Percentiles rank a stretch among this genome's conserved stretches.
Evolutionary conservation across 2,113 vertebrate genomes (phyloP).

Genomic region (Pelodiscus sinensis): DNA sequence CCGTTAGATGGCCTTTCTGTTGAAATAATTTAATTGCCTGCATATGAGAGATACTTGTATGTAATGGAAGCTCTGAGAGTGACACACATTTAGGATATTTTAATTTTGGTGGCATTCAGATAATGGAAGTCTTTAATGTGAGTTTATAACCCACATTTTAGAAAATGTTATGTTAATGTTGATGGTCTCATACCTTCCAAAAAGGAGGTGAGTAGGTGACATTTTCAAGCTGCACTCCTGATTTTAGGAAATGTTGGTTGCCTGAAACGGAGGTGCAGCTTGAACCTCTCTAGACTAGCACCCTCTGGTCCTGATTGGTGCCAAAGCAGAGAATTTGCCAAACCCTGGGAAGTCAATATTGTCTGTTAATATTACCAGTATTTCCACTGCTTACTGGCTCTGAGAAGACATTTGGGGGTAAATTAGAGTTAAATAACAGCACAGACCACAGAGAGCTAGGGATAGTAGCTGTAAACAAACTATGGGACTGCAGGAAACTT

Average conservation of each 20-base stretch:
- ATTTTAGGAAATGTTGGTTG: neutral
- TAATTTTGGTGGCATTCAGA: neutral
- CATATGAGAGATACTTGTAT: neutral
- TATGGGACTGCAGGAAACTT: too few relatives aligned
- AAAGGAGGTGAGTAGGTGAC: neutral
- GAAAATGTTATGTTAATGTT: neutral
- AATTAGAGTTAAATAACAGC: too few relatives aligned
- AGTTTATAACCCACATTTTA: neutral
- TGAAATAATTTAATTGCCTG: neutral
- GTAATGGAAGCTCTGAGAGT: neutral
- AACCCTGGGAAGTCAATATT: too few relatives aligned
- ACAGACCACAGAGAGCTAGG: too few relatives aligned
- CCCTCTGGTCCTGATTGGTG: too few relatives aligned
- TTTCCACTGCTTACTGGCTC: too few relatives aligned
- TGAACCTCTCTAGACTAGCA: too few relatives aligned
- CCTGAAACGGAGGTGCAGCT: neutral
- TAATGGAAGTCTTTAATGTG: neutral
- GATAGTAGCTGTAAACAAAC: too few relatives aligned
- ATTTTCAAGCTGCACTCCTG: slow-evolving; percentile 11
- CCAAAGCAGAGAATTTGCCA: too few relatives aligned
- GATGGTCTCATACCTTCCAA: neutral
- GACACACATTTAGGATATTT: neutral
- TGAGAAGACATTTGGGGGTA: too few relatives aligned
- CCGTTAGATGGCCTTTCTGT: neutral
- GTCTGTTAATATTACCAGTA: too few relatives aligned